phyloP scores from a whole-genome alignment of 2,888 invertebrate species.

The Poecilobothrus nobilitatus region DNA sequence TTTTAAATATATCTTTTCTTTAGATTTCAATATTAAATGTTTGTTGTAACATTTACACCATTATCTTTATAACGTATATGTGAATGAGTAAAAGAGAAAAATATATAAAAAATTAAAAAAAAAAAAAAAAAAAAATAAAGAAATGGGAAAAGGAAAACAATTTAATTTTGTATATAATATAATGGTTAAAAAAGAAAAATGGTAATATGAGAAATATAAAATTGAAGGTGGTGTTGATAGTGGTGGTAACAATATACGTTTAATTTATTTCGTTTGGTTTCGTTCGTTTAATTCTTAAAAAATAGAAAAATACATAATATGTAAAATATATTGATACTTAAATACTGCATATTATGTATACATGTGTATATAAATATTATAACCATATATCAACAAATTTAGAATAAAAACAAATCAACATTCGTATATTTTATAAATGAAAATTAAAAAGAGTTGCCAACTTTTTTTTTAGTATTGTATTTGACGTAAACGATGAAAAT shows the following conservation, averaged over 20 bases:
- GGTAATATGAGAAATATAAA: neutral
- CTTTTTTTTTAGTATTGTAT: too few relatives aligned
- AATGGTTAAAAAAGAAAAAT: neutral
- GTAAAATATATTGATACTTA: too few relatives aligned
- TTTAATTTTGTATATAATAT: neutral
- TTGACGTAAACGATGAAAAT: too few relatives aligned
- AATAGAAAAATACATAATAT: neutral
- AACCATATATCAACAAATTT: too few relatives aligned
- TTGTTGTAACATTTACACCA: constrained; percentile 4
- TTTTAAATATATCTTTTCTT: too few relatives aligned
- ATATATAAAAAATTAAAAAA: neutral
- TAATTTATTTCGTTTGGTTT: neutral
- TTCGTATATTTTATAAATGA: too few relatives aligned
- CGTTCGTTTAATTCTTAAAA: neutral
- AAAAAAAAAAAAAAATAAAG: neutral
- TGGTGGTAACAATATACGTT: too few relatives aligned
- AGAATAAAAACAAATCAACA: too few relatives aligned
- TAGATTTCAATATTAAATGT: neutral
- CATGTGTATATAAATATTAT: too few relatives aligned
- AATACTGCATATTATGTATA: too few relatives aligned
- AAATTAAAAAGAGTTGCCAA: too few relatives aligned
- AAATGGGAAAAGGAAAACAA: neutral
- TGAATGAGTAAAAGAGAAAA: neutral
- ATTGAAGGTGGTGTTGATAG: neutral
- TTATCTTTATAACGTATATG: neutral